Percentiles rank a stretch among this genome's conserved stretches.
phyloP scores from a whole-genome alignment of 2,888 invertebrate species.

The Xanthorhoe designata region DNA sequence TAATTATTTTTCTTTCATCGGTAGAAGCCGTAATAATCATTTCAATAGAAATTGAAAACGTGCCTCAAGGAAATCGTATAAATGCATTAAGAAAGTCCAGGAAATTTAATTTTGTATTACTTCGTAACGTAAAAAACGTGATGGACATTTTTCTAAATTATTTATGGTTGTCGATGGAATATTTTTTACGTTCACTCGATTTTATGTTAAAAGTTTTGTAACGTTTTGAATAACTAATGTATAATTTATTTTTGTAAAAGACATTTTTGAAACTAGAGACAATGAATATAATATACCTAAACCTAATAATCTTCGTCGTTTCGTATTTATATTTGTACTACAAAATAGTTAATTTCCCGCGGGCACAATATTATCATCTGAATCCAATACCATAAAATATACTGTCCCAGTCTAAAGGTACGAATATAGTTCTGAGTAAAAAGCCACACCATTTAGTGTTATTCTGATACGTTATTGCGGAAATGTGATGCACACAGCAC shows the following conservation, averaged over 20 bases:
- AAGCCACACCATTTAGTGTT: no score
- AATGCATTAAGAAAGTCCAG: slow-evolving; percentile 18
- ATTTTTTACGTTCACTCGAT: not conserved
- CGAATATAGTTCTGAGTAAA: not conserved
- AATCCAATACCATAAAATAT: not conserved
- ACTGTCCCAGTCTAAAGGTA: not conserved
- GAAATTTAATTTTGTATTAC: slow-evolving; percentile 5
- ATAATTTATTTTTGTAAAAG: not conserved
- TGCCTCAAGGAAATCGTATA: slow-evolving; percentile 17
- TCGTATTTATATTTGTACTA: not conserved
- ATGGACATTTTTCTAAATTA: slow-evolving; percentile 5
- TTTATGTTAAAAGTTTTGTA: not conserved
- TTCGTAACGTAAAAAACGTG: slow-evolving; percentile 5
- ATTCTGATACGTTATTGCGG: no score
- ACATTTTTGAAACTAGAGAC: no score
- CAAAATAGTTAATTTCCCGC: not conserved
- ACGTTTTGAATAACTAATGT: not conserved
- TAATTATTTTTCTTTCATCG: slow-evolving; percentile 33
- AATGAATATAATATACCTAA: no score
- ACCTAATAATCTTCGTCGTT: no score
- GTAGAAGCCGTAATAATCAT: slow-evolving; percentile 16
- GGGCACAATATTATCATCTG: not conserved
- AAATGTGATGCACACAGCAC: no score
- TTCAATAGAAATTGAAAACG: slow-evolving; percentile 20
- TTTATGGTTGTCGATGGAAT: not conserved